Percentiles rank a stretch among this genome's conserved stretches.
Conservation (phyloP, 2,888 invertebrate genomes). For the Xiphydria camelus region DNA sequence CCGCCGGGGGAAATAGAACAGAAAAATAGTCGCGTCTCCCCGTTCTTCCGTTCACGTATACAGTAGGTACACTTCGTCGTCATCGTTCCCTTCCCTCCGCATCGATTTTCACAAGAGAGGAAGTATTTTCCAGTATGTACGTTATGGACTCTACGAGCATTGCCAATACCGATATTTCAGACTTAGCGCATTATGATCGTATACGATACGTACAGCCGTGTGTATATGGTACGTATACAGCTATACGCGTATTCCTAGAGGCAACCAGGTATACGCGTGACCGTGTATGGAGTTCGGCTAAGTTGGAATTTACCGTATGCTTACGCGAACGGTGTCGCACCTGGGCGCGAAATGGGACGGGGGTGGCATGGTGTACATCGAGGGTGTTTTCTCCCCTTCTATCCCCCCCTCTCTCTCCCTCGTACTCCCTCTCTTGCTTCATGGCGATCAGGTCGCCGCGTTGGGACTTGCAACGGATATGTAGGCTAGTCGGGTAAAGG, state of each 20-base stretch:
- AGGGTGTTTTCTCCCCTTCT: too few relatives aligned
- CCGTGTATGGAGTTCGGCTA: slow-evolving; percentile 33
- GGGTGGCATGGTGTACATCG: too few relatives aligned
- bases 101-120: slow-evolving; percentile 4
- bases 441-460: background rate
- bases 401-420: too few relatives aligned
- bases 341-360: slow-evolving; percentile 32
- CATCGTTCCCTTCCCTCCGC: too few relatives aligned
- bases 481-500: slow-evolving; percentile 38
- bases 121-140: slow-evolving; percentile 13
- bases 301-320: slow-evolving; percentile 49
- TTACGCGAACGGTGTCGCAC: slow-evolving; percentile 40
- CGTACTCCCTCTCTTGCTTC: too few relatives aligned
- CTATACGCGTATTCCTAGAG: slow-evolving; percentile 3
- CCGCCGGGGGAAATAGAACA: too few relatives aligned
- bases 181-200: slow-evolving; percentile 41
- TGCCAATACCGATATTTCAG: slow-evolving; percentile 35
- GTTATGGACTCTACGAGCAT: slow-evolving; percentile 15
- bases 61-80: too few relatives aligned
- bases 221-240: too few relatives aligned
- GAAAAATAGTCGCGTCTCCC: too few relatives aligned
- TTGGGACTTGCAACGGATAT: slow-evolving; percentile 17
- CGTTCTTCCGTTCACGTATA: too few relatives aligned
- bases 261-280: slow-evolving; percentile 15
- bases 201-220: slow-evolving; percentile 16